A percentile compares a stretch with the other conserved stretches of the same genome.
Conservation (phyloP, 2,888 invertebrate species). For the Aplocera efformata region DNA sequence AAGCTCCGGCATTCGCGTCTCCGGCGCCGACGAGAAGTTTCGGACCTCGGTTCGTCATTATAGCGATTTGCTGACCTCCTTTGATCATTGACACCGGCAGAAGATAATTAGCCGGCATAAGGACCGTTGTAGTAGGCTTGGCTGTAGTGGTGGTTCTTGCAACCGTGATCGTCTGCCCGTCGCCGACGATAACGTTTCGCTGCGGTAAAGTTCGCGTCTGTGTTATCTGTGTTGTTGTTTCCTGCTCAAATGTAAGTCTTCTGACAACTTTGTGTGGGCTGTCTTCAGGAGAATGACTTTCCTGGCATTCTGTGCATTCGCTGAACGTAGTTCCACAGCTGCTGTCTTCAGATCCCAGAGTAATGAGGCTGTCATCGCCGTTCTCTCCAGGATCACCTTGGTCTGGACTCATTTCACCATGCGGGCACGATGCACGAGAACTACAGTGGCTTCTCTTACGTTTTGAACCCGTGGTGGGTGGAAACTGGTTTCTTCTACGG, state of each 20-base stretch:
- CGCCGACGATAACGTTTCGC: conserved; percentile 81
- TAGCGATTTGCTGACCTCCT: conserved; percentile 86
- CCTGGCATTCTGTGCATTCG: conserved; percentile 73
- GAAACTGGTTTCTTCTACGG: conserved; percentile 86
- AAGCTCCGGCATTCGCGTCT: conserved; percentile 80
- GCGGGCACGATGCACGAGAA: conserved; percentile 54
- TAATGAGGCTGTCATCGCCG: conserved; percentile 84
- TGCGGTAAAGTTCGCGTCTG: conserved; percentile 58
- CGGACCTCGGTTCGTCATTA: conserved; percentile 85
- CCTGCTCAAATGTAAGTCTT: conserved; percentile 71
- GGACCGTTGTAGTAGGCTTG: conserved; percentile 82
- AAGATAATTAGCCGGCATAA: conserved; percentile 87
- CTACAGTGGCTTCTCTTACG: conserved; percentile 84
- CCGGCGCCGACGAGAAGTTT: conserved; percentile 70
- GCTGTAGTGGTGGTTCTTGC: conserved; percentile 68
- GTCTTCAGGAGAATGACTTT: conserved; percentile 80
- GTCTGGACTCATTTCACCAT: conserved; percentile 77
- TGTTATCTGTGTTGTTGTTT: conserved; percentile 51
- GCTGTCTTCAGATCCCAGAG: conserved; percentile 88
- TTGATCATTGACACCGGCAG: conserved; percentile 86
- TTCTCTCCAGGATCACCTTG: conserved; percentile 60
- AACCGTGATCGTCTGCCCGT: conserved; percentile 83
- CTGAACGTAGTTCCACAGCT: conserved; percentile 84
- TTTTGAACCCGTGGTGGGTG: conserved; percentile 85
- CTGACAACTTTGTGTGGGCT: conserved; percentile 70